These are phyloP conservation scores for Crotophaga sulcirostris DNA, from an alignment of 2,113 vertebrate species.

Conservation along the genomic window DNA sequence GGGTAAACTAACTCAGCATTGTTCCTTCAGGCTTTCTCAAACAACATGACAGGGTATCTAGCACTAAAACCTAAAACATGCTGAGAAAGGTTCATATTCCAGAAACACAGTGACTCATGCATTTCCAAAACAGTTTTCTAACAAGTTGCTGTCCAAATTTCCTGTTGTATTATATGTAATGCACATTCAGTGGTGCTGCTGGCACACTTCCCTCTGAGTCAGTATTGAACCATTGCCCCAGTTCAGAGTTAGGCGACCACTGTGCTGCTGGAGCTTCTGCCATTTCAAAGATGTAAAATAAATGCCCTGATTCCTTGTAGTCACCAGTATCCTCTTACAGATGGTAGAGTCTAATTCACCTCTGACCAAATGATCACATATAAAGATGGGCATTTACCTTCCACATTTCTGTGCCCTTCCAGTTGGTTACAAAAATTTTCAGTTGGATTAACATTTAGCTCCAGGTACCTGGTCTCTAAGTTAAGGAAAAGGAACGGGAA, in stretches of 20 bases:
- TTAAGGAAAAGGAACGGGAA: neutral
- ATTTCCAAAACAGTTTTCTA: constrained; percentile 47
- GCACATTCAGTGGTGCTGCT: constrained; percentile 21
- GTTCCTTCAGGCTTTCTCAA: neutral
- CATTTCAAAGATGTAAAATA: neutral
- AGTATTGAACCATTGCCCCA: neutral
- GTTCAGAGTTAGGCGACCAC: neutral
- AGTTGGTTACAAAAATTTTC: neutral
- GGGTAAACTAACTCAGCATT: neutral
- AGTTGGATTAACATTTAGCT: neutral
- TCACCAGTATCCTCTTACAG: neutral
- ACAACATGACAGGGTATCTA: neutral
- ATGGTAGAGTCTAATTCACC: neutral
- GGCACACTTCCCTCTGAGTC: constrained; percentile 14
- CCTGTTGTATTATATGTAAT: constrained; percentile 2
- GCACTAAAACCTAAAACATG: constrained; percentile 34
- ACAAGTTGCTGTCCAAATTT: constrained; percentile 41
- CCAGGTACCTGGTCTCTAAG: neutral
- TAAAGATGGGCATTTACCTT: neutral
- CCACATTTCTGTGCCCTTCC: neutral
- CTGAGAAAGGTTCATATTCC: constrained; percentile 33
- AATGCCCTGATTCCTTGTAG: neutral
- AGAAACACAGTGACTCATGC: constrained; percentile 43
- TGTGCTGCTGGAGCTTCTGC: neutral
- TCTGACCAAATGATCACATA: neutral